These are phyloP conservation scores for Garrulus glandarius DNA, from an alignment of 2,797 vertebrate species.

Conservation along the genomic window DNA sequence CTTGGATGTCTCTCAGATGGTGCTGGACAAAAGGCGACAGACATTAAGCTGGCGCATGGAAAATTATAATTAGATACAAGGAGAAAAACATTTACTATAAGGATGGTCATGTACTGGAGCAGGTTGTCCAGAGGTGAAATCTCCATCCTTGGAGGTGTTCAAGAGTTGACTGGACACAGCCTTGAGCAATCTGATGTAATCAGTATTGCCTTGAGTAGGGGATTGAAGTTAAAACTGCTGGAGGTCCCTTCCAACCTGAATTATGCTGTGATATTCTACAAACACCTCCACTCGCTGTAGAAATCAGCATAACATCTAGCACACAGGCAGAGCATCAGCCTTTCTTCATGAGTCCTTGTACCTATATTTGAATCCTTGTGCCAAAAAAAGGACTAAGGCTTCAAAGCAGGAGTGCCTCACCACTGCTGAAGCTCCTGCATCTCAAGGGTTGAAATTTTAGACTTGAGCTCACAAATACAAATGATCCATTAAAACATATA, in stretches of 20 bases:
- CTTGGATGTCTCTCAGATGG: background rate
- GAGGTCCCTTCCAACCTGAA: background rate
- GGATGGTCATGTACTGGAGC: background rate
- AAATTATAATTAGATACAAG: background rate
- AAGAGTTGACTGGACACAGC: background rate
- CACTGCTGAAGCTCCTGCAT: background rate
- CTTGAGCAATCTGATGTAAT: background rate
- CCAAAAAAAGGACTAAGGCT: background rate
- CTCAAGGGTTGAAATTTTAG: background rate
- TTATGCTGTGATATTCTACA: background rate
- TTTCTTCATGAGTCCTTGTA: background rate
- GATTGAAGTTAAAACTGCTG: background rate
- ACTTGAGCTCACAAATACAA: background rate
- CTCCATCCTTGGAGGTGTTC: background rate
- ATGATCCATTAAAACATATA: background rate
- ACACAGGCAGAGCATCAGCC: background rate
- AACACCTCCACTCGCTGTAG: background rate
- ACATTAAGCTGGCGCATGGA: rapidly evolving
- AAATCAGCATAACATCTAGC: background rate
- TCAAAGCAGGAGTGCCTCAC: background rate
- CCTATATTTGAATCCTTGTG: background rate
- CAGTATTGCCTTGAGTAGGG: background rate
- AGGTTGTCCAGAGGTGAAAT: background rate
- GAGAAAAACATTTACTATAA: background rate
- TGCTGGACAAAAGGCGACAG: background rate